Base-by-base conservation (phyloP, 2,888 invertebrate species). In the Leuctra nigra region DNA sequence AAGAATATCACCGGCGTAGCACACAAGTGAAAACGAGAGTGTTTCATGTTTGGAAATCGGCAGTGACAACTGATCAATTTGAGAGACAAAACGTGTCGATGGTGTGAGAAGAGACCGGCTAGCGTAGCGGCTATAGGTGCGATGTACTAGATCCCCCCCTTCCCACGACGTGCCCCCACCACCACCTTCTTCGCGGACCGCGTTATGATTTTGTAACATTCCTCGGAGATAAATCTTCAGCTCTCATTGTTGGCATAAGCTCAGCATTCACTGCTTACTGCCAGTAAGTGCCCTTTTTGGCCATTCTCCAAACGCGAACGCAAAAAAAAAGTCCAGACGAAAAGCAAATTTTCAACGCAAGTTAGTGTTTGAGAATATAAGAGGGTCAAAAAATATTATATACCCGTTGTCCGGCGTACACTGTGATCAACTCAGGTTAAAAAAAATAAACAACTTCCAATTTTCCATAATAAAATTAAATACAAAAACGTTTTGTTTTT, bases 251-350 rank as follows among this genome's bases (percentile, higher is more conserved):
- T 38, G 38, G 38, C 38, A 38, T 38, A 14, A 9, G 38, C n/a
- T 38, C 38, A 38, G 38, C 38, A 29, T 29, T 29, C 38, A 38
- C 38, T 38, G 9, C 38, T 9, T 9, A 14, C 38, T 38, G 38
- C 38, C 38, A 38, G 38, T 38, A 38, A 38, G 38, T 38, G 38
- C n/a, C 38, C 38, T 38, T 38, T 38, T 38, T 38, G 38, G 38
- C 7, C 16, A 14, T 6, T 4, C 6, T 38, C 38, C 38, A 38
- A 38, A 6, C 14, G 38, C 38, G n/a, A 38, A 6, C 14, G 38
- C 38, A 38, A 38, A 38, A 7, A 38, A 38, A 29, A 29, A 29
- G 7, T 29, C 38, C 4, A 7, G 38, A 38, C 38, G 38, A 38
- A 38, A 38, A 38, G 38, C 38, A 38, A 38, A 38, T 38, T 38